Base-by-base conservation (phyloP, 2,888 invertebrate genomes). In the Apotomis betuletana region DNA sequence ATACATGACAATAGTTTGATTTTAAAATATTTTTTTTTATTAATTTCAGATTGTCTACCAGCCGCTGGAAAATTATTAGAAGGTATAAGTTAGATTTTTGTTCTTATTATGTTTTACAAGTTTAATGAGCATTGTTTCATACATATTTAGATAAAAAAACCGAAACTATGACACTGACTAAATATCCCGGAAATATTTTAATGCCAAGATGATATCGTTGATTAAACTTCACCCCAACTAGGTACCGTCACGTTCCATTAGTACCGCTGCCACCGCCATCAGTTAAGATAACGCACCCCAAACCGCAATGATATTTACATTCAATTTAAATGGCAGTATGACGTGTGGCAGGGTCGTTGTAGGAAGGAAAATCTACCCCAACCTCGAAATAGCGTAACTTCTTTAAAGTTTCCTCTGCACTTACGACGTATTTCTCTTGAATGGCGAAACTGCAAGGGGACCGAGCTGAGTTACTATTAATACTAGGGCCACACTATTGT, bases 311-410 rank as follows among this genome's bases (percentile, higher is more conserved):
- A 70, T 75, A 75, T 76, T 76, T 75, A 73, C 75, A 75, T 76
- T 76, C 69, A 74, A 76, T 76, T 76, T 76, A 74, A 69, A 70
- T 71, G 70, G 68, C 70, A 64, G 70, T 75, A 70, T 73, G 73
- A 70, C 73, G 70, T 73, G 69, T 69, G 58, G 73, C 69, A 46
- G 73, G 67, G 61, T 44, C 59, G 58, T 59, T 27, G 51, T 68
- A 59, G 13, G 65, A 59, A 63, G 70, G 52, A 61, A 70, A 67
- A n/a, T 49, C 9, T 9, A 15, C 38, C 10, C 54, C 15, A 8
- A 54, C 13, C 58, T 51, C n/a, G 38, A 59, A 59, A 36, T 10
- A 57, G 15, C 67, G 59, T 59, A 67, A 51, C 58, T 59, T 38
- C 44, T 36, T 27, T n/a, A 10, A 27, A 9, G n/a, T 12, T 46